These are phyloP conservation scores for Andrena fulva DNA, from an alignment of 2,888 invertebrate species.

Conservation along the genomic window DNA sequence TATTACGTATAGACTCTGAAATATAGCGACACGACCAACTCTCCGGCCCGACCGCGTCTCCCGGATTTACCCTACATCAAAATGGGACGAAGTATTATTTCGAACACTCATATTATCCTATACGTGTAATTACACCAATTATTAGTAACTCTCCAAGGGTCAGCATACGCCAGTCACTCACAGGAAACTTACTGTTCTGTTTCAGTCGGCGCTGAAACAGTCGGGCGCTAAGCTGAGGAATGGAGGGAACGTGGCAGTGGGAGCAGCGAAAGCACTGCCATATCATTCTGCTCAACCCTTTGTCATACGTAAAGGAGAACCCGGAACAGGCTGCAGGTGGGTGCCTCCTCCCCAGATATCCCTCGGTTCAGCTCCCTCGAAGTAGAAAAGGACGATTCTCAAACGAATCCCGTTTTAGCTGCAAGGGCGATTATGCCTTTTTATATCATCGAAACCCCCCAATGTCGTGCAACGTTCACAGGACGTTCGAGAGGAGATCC, in stretches of 20 bases:
- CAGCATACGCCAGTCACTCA: not conserved
- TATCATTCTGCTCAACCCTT: constrained; percentile 83
- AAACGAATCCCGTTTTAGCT: constrained; percentile 52
- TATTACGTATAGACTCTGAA: no score
- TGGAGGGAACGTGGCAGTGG: constrained; percentile 84
- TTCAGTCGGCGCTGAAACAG: constrained; percentile 78
- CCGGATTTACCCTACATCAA: not conserved
- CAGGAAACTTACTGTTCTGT: constrained; percentile 37
- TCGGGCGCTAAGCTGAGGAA: constrained; percentile 81
- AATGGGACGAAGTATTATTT: not conserved
- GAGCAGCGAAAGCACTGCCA: constrained; percentile 84
- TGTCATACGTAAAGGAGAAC: constrained; percentile 81
- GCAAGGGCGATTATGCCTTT: constrained; percentile 56
- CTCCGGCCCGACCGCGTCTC: no score
- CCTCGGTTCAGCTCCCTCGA: constrained; percentile 32
- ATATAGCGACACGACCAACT: no score
- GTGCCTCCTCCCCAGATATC: constrained; percentile 47
- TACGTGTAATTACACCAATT: not conserved
- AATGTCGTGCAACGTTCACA: constrained; percentile 37
- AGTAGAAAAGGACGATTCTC: constrained; percentile 44
- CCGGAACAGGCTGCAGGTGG: constrained; percentile 82
- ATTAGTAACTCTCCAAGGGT: no score
- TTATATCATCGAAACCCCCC: constrained; percentile 42
- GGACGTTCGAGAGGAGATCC: constrained; percentile 30
- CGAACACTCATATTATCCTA: not conserved